phyloP scores from a whole-genome alignment of 2,888 invertebrate genomes.

The Ctenicera cuprea region DNA sequence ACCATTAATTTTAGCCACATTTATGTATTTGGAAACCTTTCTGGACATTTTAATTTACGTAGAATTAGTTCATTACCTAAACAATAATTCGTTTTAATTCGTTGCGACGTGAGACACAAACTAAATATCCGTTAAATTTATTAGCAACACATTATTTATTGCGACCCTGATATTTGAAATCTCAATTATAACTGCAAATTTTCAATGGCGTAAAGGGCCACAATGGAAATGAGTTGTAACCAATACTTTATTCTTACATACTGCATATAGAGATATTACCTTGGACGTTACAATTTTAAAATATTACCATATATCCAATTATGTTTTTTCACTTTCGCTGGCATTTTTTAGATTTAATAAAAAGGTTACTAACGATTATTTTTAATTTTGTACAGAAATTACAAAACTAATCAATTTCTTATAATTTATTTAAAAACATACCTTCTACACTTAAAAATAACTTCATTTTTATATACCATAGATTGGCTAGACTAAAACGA shows the following conservation, averaged over 20 bases:
- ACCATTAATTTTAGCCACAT: background rate
- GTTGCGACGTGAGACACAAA: background rate
- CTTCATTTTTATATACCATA: too few relatives aligned
- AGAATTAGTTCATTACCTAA: conserved; percentile 2
- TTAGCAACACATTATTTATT: background rate
- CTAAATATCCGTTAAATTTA: background rate
- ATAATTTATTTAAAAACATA: too few relatives aligned
- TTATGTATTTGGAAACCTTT: conserved; percentile 1
- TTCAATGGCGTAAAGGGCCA: conserved; percentile 7
- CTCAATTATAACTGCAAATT: background rate
- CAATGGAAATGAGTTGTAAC: background rate
- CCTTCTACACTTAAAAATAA: too few relatives aligned
- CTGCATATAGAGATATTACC: too few relatives aligned
- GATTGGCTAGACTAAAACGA: too few relatives aligned
- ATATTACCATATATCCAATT: too few relatives aligned
- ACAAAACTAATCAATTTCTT: background rate
- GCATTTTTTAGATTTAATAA: background rate
- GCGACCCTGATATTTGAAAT: conserved; percentile 9
- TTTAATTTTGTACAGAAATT: too few relatives aligned
- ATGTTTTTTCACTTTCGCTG: too few relatives aligned
- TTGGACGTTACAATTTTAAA: too few relatives aligned
- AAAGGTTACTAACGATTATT: too few relatives aligned
- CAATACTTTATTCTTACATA: too few relatives aligned
- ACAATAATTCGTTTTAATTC: conserved; percentile 5
- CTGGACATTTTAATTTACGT: background rate